These are phyloP conservation scores for Antennarius maculatus DNA, from an alignment of 2,797 vertebrate species.

Conservation along the genomic window DNA sequence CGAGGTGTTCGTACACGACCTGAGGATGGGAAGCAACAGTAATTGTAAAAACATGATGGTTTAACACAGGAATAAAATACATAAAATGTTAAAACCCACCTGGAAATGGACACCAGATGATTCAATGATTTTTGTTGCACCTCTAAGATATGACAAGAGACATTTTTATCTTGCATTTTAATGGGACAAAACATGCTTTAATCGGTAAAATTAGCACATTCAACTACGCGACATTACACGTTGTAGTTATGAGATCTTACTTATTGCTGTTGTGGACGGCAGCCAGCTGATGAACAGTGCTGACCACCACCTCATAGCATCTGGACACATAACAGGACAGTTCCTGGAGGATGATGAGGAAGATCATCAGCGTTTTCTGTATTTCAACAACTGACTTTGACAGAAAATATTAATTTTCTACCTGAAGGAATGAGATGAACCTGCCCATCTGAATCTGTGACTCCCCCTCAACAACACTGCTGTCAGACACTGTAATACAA, in stretches of 20 bases:
- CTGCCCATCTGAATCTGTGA: constrained; percentile 98
- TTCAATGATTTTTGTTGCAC: constrained; percentile 94
- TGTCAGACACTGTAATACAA: constrained; percentile 85
- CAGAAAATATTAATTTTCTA: constrained; percentile 42
- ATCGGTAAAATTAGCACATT: background rate
- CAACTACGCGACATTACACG: constrained; percentile 1
- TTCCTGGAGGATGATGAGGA: constrained; percentile 79
- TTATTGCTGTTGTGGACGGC: constrained; percentile 96
- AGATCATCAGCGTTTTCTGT: background rate
- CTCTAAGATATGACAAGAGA: constrained; percentile 76
- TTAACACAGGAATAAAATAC: background rate
- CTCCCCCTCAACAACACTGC: constrained; percentile 93
- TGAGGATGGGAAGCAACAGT: constrained; percentile 55
- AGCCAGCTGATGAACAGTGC: constrained; percentile 94
- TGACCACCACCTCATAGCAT: constrained; percentile 96
- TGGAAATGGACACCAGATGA: constrained; percentile 98
- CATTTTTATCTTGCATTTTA: background rate
- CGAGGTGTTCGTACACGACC: constrained; percentile 96
- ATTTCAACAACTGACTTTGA: background rate
- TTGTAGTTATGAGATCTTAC: constrained; percentile 63
- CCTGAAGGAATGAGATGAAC: constrained; percentile 97
- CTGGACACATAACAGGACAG: constrained; percentile 96
- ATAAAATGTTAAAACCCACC: constrained; percentile 72
- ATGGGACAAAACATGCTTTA: background rate
- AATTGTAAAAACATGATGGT: background rate